Percentiles rank a stretch among this genome's conserved stretches.
phyloP scores from a whole-genome alignment of 1,140 invertebrate species.

The Scaptomyza pallida region DNA sequence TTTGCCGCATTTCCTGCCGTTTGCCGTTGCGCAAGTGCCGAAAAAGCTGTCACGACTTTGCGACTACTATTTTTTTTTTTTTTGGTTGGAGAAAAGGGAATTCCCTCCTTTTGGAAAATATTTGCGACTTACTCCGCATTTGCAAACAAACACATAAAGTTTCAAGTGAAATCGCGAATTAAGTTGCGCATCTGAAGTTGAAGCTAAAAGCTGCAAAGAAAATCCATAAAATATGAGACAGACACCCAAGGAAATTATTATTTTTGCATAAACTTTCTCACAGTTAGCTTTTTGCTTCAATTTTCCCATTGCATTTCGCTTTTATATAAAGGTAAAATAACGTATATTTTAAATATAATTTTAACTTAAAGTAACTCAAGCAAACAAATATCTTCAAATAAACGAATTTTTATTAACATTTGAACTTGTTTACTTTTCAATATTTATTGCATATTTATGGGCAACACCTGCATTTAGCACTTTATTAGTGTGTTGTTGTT shows the following conservation, averaged over 20 bases:
- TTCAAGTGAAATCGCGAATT: constrained; percentile 27
- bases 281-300: neutral
- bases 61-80: constrained; percentile 48
- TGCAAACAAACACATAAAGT: constrained; percentile 43
- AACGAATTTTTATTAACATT: neutral
- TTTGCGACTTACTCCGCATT: constrained; percentile 20
- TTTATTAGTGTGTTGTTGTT: neutral
- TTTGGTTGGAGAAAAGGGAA: too few species aligned
- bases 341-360: constrained; percentile 2
- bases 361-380: neutral
- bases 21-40: constrained; percentile 33
- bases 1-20: constrained; percentile 11
- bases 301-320: constrained; percentile 1
- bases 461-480: neutral
- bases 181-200: constrained; percentile 18
- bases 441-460: neutral
- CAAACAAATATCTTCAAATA: neutral
- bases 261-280: constrained; percentile 15
- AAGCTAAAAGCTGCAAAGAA: constrained; percentile 8
- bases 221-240: constrained; percentile 21
- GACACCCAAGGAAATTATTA: constrained; percentile 12
- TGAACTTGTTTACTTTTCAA: neutral
- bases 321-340: constrained; percentile 20
- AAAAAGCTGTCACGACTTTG: constrained; percentile 56
- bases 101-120: too few species aligned